Percentiles rank a stretch among this genome's conserved stretches.
Evolutionary conservation across 2,888 invertebrate genomes (phyloP).

Genomic region (Lepidochrysops patricia): DNA sequence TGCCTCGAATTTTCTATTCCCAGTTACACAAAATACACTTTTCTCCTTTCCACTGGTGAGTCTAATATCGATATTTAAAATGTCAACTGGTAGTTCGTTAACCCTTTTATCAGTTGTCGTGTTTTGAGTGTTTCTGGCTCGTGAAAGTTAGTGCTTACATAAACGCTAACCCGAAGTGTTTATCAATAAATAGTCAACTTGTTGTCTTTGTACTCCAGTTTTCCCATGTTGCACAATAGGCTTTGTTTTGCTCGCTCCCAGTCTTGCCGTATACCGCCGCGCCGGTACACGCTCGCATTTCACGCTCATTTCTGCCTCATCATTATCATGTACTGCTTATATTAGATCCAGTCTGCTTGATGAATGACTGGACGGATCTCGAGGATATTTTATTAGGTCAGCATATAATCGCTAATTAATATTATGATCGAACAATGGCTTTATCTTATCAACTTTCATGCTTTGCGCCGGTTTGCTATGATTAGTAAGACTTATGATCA

Average conservation of each 20-base stretch:
- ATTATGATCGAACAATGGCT: constrained; percentile 16
- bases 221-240: constrained; percentile 66
- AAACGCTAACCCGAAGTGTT: constrained; percentile 20
- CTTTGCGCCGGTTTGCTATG: not conserved
- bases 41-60: not conserved
- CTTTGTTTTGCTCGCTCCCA: constrained; percentile 55
- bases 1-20: not conserved
- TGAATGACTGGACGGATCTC: constrained; percentile 44
- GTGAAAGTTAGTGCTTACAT: not conserved
- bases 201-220: constrained; percentile 52
- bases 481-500: not conserved
- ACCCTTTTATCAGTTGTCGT: not conserved
- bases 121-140: not conserved
- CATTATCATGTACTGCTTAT: constrained; percentile 17
- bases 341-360: constrained; percentile 30
- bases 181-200: constrained; percentile 28
- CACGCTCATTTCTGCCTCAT: not conserved
- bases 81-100: not conserved
- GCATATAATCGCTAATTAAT: constrained; percentile 24
- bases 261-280: constrained; percentile 19
- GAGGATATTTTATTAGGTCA: constrained; percentile 48
- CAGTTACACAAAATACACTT: not conserved
- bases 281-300: constrained; percentile 3
- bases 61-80: not conserved
- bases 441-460: constrained; percentile 33